Conservation (phyloP, 2,888 invertebrate species). For the Choristoneura rosaceana region DNA sequence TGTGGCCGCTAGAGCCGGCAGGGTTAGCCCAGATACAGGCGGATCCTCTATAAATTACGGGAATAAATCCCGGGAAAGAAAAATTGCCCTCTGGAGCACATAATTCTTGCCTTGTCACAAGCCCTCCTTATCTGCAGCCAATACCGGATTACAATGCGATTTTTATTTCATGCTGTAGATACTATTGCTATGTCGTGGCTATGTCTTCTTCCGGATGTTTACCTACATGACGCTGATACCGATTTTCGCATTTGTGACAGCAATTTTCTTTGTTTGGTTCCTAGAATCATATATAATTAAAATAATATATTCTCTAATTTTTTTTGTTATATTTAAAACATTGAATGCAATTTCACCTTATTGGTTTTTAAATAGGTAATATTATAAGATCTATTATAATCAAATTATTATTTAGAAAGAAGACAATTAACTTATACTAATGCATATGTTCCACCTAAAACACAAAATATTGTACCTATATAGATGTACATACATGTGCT, state of each 20-base stretch:
- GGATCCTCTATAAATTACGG: conserved; percentile 85
- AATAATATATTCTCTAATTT: no score
- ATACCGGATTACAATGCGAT: conserved; percentile 86
- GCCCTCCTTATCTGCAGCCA: conserved; percentile 84
- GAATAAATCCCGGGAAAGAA: conserved; percentile 85
- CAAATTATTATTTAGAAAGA: neutral
- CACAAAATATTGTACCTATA: conserved; percentile 21
- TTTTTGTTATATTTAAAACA: no score
- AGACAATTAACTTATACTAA: neutral
- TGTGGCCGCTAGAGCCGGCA: conserved; percentile 66
- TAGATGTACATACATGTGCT: neutral
- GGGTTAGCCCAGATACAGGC: conserved; percentile 84
- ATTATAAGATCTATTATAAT: neutral
- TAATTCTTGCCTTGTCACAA: conserved; percentile 86
- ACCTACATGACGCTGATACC: conserved; percentile 16
- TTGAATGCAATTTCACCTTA: neutral
- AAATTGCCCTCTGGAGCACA: conserved; percentile 86
- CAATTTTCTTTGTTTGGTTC: no score
- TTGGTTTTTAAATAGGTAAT: neutral
- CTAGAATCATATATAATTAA: neutral
- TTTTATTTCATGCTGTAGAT: conserved; percentile 82
- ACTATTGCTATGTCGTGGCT: conserved; percentile 46
- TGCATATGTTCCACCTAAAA: neutral
- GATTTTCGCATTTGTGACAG: conserved; percentile 1
- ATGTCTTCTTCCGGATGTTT: conserved; percentile 31